Percentiles rank a stretch among this genome's conserved stretches.
These are phyloP conservation scores for Athalia circularis DNA, from an alignment of 2,888 invertebrate genomes.

Conservation along the genomic window DNA sequence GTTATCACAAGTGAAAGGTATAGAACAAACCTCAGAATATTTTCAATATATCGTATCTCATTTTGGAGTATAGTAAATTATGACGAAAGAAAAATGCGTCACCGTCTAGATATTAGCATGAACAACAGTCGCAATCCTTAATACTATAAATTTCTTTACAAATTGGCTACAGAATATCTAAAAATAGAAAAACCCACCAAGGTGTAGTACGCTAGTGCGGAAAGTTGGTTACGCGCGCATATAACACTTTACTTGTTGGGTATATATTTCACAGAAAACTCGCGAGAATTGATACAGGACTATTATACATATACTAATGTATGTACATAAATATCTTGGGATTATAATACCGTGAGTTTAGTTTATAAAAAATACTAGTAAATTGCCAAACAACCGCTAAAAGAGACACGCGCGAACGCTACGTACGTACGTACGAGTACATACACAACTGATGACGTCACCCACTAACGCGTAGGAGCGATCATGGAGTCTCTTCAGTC, in stretches of 20 bases:
- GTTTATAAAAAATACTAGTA: slow-evolving; percentile 19
- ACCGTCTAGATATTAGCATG: not conserved
- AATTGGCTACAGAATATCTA: slow-evolving; percentile 31
- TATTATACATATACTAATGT: slow-evolving; percentile 19
- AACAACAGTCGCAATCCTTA: slow-evolving; percentile 16
- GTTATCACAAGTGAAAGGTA: slow-evolving; percentile 31
- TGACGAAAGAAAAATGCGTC: slow-evolving; percentile 1
- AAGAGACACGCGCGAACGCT: slow-evolving; percentile 26
- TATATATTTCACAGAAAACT: slow-evolving; percentile 35
- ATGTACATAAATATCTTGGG: slow-evolving; percentile 23
- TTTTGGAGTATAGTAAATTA: slow-evolving; percentile 2
- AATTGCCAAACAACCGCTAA: slow-evolving; percentile 32
- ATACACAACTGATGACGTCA: slow-evolving; percentile 41
- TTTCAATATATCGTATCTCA: slow-evolving; percentile 8
- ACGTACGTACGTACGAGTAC: slow-evolving; percentile 20
- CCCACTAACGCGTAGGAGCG: slow-evolving; percentile 30
- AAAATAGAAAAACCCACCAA: slow-evolving; percentile 40
- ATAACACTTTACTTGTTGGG: slow-evolving; percentile 18
- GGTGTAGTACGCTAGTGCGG: slow-evolving; percentile 9
- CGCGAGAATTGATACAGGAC: slow-evolving; percentile 1
- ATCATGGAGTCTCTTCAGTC: not conserved
- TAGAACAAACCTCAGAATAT: slow-evolving; percentile 17
- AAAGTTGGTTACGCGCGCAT: slow-evolving; percentile 17
- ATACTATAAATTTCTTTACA: slow-evolving; percentile 8
- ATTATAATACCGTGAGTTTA: slow-evolving; percentile 19